Conservation (phyloP, 2,113 vertebrate genomes). For the Micromys minutus region DNA sequence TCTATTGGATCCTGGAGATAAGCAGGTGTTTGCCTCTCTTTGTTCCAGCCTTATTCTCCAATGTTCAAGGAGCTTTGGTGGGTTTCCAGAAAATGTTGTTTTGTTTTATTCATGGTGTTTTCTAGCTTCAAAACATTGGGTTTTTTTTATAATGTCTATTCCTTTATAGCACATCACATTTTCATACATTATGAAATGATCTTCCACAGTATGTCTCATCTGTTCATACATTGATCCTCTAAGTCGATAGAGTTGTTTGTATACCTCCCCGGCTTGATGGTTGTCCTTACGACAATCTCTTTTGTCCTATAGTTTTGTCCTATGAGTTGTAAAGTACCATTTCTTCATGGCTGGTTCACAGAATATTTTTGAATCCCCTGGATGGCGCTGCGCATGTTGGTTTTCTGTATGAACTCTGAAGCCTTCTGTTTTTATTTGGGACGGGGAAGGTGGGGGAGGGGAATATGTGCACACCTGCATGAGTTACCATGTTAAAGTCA, state of each 20-base stretch:
- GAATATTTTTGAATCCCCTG: neutral
- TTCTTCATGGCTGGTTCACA: neutral
- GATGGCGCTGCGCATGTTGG: neutral
- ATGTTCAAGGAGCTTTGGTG: neutral
- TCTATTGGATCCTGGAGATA: too few relatives aligned
- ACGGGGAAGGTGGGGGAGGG: neutral
- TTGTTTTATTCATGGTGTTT: neutral
- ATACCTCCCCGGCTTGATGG: neutral
- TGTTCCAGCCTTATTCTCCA: neutral
- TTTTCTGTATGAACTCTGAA: neutral
- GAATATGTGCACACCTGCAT: neutral
- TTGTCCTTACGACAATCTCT: neutral
- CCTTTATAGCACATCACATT: neutral
- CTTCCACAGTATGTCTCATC: neutral
- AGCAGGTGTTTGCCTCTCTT: neutral
- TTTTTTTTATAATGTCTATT: neutral
- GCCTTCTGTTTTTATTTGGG: neutral
- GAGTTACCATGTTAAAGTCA: neutral
- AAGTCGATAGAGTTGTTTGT: neutral
- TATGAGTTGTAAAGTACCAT: neutral
- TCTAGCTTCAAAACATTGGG: neutral
- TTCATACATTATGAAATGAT: neutral
- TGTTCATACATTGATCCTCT: neutral
- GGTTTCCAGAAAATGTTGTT: neutral
- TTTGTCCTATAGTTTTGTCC: neutral